Conservation (phyloP, 1,140 invertebrate species). For the Trichonephila inaurata region DNA sequence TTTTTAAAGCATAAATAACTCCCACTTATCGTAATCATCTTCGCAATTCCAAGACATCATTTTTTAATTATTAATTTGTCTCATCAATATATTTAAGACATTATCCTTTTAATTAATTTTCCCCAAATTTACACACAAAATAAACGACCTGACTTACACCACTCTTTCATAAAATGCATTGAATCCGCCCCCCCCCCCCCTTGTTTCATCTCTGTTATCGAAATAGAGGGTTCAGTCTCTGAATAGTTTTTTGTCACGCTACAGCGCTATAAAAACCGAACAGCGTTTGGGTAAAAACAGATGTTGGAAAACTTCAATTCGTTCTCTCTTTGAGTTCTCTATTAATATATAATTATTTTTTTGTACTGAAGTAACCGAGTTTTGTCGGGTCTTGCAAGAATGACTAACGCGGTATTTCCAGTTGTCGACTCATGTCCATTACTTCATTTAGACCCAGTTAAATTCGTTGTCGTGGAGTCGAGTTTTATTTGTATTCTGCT, state of each 20-base stretch:
- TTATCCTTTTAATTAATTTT: background rate
- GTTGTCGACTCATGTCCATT: slow-evolving; percentile 10
- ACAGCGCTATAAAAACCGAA: slow-evolving; percentile 56
- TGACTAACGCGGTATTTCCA: background rate
- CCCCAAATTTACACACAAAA: background rate
- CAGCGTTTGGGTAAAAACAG: background rate
- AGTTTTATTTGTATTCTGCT: background rate
- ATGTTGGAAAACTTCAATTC: slow-evolving; percentile 13
- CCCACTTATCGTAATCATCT: too few relatives aligned
- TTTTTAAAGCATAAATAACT: too few relatives aligned
- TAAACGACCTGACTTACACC: background rate
- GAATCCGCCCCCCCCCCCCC: background rate
- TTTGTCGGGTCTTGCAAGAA: background rate
- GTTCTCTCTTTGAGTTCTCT: slow-evolving; percentile 41
- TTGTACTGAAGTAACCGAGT: background rate
- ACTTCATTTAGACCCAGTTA: background rate
- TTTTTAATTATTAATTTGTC: background rate
- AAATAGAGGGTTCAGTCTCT: slow-evolving; percentile 25
- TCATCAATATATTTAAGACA: background rate
- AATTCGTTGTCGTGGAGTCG: background rate
- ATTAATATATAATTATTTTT: slow-evolving; percentile 69
- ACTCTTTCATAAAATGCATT: too few relatives aligned
- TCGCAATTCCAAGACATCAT: too few relatives aligned
- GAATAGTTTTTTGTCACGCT: slow-evolving; percentile 61
- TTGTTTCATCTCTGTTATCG: slow-evolving; percentile 46